Conservation (phyloP, 2,888 invertebrate species). For the Cataglyphis albicans region DNA sequence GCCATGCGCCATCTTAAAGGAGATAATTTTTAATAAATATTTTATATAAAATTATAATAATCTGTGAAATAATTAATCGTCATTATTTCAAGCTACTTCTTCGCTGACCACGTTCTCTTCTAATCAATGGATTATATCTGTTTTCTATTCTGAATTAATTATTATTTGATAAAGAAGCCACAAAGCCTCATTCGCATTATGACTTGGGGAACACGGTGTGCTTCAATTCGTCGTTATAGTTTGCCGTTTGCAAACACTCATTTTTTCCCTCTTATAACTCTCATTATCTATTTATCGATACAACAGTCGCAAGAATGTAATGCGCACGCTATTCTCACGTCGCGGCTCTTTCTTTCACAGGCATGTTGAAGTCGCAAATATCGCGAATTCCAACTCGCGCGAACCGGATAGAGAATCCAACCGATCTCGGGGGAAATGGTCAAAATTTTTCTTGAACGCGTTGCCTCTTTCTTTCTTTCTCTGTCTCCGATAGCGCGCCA, state of each 20-base stretch:
- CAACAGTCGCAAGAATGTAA: constrained; percentile 35
- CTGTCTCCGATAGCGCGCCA: constrained; percentile 48
- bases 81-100: background rate
- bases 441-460: constrained; percentile 36
- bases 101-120: background rate
- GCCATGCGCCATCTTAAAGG: constrained; percentile 24
- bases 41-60: background rate
- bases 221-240: background rate
- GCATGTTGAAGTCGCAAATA: constrained; percentile 19
- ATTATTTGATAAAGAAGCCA: background rate
- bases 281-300: constrained; percentile 44
- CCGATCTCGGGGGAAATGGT: constrained; percentile 45
- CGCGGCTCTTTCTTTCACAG: background rate
- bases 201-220: background rate
- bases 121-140: background rate
- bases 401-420: constrained; percentile 21
- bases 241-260: background rate
- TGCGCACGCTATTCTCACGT: background rate
- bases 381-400: constrained; percentile 34
- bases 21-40: background rate
- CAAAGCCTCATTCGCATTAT: background rate
- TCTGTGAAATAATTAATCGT: background rate
- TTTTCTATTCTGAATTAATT: background rate
- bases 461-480: constrained; percentile 10
- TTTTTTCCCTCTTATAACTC: background rate